Percentiles rank a stretch among this genome's conserved stretches.
Evolutionary conservation across 2,113 vertebrate genomes (phyloP).

Genomic region (Diglossa brunneiventris): DNA sequence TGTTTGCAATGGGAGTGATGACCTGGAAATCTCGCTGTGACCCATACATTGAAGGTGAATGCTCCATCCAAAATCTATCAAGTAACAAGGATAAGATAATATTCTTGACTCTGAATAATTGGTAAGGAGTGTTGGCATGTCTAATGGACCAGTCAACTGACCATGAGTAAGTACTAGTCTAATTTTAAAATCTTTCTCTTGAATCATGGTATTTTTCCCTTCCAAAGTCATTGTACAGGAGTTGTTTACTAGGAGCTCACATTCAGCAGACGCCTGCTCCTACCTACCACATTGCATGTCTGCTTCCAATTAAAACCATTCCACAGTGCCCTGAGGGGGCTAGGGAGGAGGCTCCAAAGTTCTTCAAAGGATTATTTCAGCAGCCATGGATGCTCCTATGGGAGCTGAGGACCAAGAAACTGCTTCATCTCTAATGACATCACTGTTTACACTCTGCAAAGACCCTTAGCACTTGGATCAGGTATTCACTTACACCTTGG

Average conservation of each 20-base stretch:
- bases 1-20: background rate
- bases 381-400: background rate
- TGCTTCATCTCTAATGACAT: background rate
- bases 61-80: background rate
- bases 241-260: conserved; percentile 7
- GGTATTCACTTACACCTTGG: background rate
- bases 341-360: background rate
- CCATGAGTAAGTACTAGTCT: background rate
- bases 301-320: conserved; percentile 56
- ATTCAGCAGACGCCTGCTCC: background rate
- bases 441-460: background rate
- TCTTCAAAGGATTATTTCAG: conserved; percentile 22
- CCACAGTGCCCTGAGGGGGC: background rate
- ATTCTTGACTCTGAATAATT: background rate
- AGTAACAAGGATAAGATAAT: background rate
- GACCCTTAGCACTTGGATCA: background rate
- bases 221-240: background rate
- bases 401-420: background rate
- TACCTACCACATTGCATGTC: conserved; percentile 43
- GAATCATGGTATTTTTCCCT: background rate
- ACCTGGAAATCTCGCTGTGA: background rate
- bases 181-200: background rate
- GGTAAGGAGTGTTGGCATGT: background rate
- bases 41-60: background rate
- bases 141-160: background rate